These are phyloP conservation scores for Hyposmocoma kahamanoa DNA, from an alignment of 1,140 invertebrate genomes.

Conservation along the genomic window DNA sequence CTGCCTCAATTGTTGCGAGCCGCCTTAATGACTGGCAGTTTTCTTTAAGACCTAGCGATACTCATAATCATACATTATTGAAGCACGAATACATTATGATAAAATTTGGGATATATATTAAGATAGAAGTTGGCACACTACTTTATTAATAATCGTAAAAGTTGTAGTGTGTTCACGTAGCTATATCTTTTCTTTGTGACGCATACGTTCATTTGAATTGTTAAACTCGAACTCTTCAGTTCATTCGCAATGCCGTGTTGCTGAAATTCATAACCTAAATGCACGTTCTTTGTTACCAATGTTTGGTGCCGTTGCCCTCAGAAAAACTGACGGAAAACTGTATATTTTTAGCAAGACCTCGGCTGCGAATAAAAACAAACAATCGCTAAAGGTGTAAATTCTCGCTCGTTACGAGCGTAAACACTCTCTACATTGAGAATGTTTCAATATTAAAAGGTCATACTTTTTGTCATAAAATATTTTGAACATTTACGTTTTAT, in stretches of 20 bases:
- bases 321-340: slow-evolving; percentile 39
- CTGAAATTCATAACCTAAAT: slow-evolving; percentile 54
- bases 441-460: too few species aligned
- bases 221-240: slow-evolving; percentile 23
- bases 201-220: slow-evolving; percentile 32
- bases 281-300: slow-evolving; percentile 42
- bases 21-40: neutral
- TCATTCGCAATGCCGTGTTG: slow-evolving; percentile 27
- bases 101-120: too few species aligned
- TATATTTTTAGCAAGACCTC: slow-evolving; percentile 49
- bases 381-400: slow-evolving; percentile 47
- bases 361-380: slow-evolving; percentile 35
- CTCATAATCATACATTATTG: too few species aligned
- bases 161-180: too few species aligned
- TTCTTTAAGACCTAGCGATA: too few species aligned
- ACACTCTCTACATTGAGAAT: too few species aligned
- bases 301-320: slow-evolving; percentile 41
- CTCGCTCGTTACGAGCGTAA: slow-evolving; percentile 51
- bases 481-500: too few species aligned
- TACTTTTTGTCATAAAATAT: too few species aligned
- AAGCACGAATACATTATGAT: too few species aligned
- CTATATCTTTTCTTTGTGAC: too few species aligned
- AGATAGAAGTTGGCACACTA: too few species aligned
- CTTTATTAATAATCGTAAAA: too few species aligned
- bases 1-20: slow-evolving; percentile 56